A percentile compares a stretch with the other conserved stretches of the same genome.
Conservation (phyloP, 2,113 vertebrate genomes). For the Leucoraja erinaceus region DNA sequence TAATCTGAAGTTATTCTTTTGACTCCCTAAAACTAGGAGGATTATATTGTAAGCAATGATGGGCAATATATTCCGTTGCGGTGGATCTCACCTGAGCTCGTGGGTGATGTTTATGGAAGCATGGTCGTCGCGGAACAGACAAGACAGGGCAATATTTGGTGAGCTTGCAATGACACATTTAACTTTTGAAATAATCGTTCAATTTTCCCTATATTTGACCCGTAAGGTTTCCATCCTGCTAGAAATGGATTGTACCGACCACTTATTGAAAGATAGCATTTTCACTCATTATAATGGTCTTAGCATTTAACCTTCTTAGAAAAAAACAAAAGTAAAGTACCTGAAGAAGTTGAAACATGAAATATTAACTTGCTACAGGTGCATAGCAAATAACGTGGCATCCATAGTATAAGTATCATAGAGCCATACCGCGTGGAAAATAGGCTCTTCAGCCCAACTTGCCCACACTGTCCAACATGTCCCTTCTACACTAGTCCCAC, state of each 20-base stretch:
- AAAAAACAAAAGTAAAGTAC: not conserved
- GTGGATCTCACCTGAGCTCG: slow-evolving; percentile 89
- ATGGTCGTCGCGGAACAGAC: slow-evolving; percentile 82
- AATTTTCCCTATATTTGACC: not conserved
- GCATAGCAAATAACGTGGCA: not conserved
- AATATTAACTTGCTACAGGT: not conserved
- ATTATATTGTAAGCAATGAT: slow-evolving; percentile 89
- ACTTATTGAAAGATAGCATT: not conserved
- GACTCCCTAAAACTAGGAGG: slow-evolving; percentile 62
- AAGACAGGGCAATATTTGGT: slow-evolving; percentile 92
- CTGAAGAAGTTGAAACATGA: not conserved
- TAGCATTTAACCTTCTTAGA: not conserved
- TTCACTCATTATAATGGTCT: not conserved
- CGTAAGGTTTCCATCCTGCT: not conserved
- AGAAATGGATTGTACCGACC: not conserved
- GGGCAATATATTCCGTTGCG: slow-evolving; percentile 80
- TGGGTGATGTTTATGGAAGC: slow-evolving; percentile 83
- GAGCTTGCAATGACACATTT: slow-evolving; percentile 47
- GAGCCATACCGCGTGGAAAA: too few relatives aligned
- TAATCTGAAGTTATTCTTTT: not conserved
- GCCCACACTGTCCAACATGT: too few relatives aligned
- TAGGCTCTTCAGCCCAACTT: too few relatives aligned
- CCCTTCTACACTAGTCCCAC: too few relatives aligned
- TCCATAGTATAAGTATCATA: not conserved
- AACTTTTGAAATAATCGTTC: not conserved